Evolutionary conservation across 2,888 invertebrate genomes (phyloP), one percentile per base, ranked within the genome.

Genomic region (Oxycera nigricornis): DNA sequence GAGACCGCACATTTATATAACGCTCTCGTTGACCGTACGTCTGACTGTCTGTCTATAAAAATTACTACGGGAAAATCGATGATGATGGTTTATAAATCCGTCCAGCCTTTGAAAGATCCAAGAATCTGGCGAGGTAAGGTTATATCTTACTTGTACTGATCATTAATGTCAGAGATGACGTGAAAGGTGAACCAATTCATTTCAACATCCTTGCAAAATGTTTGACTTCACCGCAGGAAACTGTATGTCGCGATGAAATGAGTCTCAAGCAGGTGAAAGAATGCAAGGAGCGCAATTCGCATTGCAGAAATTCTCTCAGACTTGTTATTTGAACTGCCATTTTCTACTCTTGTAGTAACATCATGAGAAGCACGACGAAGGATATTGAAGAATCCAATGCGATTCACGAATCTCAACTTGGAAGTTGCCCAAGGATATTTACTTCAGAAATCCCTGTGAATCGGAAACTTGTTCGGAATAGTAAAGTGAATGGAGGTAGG

Each of bases 61-160:
- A 68, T 20, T 28, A n/a, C 30, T 50, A 68, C 50, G 50, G 68
- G 68, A 50, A 68, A 68, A 68, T 68, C 68, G 68, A 68, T 68
- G 52, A 68, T 31, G 68, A 68, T 68, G 68, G 50, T 50, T 50
- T 52, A 68, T 52, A 68, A 68, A 68, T 68, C 68, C 50, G 30
- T 26, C 31, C 14, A n/a, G 20, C 39, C 62, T 62, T 35, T 24
- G 55, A 55, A 62, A 22, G 62, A 62, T 68, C 7, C 52, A 28
- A 28, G 68, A 17, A 68, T 68, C n/a, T 28, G 11, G 28, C 6
- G n/a, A 30, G 11, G 2, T 7, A 2, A 14, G 30, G 28, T 59
- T 59, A 59, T 28, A 28, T 4, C 26, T n/a, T 59, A 9, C 7
- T 59, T n/a, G 59, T 59, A 30, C 30, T 67, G 9, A 1, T n/a